Conservation (phyloP, 1,140 invertebrate species). For the Solen grandis region DNA sequence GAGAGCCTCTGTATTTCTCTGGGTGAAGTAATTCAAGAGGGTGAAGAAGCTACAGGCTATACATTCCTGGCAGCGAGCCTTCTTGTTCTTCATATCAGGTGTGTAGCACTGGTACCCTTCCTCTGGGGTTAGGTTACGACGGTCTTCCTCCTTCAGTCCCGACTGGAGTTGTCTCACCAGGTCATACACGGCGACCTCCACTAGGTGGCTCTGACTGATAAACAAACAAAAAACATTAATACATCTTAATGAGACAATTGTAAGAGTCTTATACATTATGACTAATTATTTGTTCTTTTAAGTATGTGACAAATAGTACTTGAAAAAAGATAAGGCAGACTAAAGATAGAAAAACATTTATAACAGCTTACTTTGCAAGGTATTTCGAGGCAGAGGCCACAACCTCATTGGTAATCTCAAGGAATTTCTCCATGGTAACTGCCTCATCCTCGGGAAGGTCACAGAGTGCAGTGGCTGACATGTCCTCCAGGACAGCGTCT, state of each 20-base stretch:
- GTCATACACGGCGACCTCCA: constrained; percentile 95
- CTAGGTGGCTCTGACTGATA: constrained; percentile 89
- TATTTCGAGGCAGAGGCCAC: constrained; percentile 72
- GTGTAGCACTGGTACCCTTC: constrained; percentile 71
- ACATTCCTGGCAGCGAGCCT: constrained; percentile 79
- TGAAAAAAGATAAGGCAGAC: too few species aligned
- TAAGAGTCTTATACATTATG: too few species aligned
- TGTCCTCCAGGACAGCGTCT: constrained; percentile 91
- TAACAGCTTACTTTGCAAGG: constrained; percentile 71
- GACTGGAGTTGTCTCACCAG: constrained; percentile 88
- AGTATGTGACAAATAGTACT: too few species aligned
- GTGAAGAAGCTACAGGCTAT: constrained; percentile 78
- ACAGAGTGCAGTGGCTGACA: constrained; percentile 91
- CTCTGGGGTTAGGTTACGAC: constrained; percentile 66
- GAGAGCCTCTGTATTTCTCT: constrained; percentile 80
- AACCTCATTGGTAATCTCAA: constrained; percentile 85
- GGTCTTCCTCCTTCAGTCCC: constrained; percentile 68
- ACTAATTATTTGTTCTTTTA: too few species aligned
- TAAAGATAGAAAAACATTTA: too few species aligned
- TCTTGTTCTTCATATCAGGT: constrained; percentile 76
- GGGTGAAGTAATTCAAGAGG: constrained; percentile 79
- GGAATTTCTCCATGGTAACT: constrained; percentile 92
- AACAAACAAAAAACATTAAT: too few species aligned
- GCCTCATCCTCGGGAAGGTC: constrained; percentile 89
- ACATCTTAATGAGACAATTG: too few species aligned